Percentiles rank a stretch among this genome's conserved stretches.
Conservation (phyloP, 1,140 invertebrate genomes). For the Oscheius sp. region DNA sequence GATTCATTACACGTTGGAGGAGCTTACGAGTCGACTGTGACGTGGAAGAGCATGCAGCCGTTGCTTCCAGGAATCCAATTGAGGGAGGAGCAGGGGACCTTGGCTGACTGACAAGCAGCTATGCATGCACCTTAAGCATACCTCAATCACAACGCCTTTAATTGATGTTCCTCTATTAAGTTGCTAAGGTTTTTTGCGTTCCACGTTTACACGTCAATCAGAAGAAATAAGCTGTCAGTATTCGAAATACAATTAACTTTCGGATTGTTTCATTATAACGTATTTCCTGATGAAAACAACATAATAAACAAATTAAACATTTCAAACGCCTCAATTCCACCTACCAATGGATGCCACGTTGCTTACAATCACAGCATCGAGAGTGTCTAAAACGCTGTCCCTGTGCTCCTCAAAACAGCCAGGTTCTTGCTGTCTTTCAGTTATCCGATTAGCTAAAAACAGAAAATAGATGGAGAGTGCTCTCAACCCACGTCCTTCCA, state of each 20-base stretch:
- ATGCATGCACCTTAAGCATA: neutral
- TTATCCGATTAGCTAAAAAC: neutral
- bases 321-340: too few species aligned
- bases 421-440: neutral
- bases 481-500: neutral
- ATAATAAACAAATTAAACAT: too few species aligned
- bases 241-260: too few species aligned
- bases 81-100: neutral
- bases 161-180: too few species aligned
- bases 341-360: too few species aligned
- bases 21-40: neutral
- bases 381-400: neutral
- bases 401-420: neutral
- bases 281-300: too few species aligned
- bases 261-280: too few species aligned
- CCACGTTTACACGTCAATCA: too few species aligned
- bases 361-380: neutral
- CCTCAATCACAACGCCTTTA: too few species aligned
- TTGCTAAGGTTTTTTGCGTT: too few species aligned
- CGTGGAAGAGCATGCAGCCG: conserved; percentile 1
- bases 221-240: too few species aligned
- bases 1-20: neutral
- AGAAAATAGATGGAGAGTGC: neutral
- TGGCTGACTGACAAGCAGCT: neutral
- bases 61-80: neutral